Base-by-base conservation (phyloP, 1,140 invertebrate genomes). In the Hypothenemus hampei region DNA sequence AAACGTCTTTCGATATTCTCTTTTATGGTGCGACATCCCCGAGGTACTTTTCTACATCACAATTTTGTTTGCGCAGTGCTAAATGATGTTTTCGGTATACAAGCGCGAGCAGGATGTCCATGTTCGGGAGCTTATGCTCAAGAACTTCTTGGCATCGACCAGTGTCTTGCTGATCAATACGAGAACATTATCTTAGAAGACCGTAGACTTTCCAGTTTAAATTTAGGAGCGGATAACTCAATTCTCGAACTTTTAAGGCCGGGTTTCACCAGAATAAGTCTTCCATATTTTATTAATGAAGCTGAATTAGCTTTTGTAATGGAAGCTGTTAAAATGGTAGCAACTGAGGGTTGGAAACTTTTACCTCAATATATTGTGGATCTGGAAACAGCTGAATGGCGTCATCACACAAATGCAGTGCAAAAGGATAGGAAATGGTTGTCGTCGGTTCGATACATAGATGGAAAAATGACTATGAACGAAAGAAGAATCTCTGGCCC, bases 41-140 rank as follows among this genome's bases (percentile, higher is more conserved):
- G 81, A 4, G 87, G 87, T 4, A 83, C 83, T 2, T 93, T 88
- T 66, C 79, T 95, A 0, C 93, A 96, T 72, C 89, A 94, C 66
- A 94, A 94, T 71, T 95, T 91, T 71, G 82, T 94, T 0, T 86
- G 85, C 62, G 84, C 88, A 2, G 75, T 95, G 1, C 77, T 96
- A 3, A 96, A 95, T 65, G 93, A 96, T 67, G 79, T 96, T 7
- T 95, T 93, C 68, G 93, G 93, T 0, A 90, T 96, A 31, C 92
- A 95, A 72, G 86, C 87, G 0, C 77, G 91, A 61, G 87, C 89
- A 6, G 90, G 91, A 1, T 91, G 87, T 74, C 85, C 85, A 1
- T 91, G 87, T 75, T 86, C 87, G 29, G 86, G 89, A 35, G 71
- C 69, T n/a, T 94, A 94, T 67, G 87, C 87, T 6, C 84, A 91